Percentiles rank a stretch among this genome's conserved stretches.
Evolutionary conservation across 2,113 vertebrate species (phyloP).

Genomic region (Macaca mulatta): DNA sequence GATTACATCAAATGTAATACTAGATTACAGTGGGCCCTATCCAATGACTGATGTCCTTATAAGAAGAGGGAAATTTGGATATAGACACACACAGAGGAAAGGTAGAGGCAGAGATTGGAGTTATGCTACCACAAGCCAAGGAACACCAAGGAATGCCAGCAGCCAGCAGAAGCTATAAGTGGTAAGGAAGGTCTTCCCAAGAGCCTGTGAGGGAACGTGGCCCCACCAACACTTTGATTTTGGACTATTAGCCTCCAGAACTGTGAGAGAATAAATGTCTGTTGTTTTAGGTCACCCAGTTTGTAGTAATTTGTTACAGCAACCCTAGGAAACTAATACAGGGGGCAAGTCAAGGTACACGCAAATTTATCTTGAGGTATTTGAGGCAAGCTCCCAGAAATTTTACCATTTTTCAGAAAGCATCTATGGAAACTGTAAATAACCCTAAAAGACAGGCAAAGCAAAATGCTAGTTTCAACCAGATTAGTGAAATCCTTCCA

Average conservation of each 20-base stretch:
- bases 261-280: not conserved
- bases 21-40: not conserved
- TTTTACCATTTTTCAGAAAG: conserved; percentile 35
- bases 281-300: not conserved
- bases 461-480: conserved; percentile 17
- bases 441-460: conserved; percentile 14
- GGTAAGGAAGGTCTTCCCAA: not conserved
- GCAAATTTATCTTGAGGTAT: not conserved
- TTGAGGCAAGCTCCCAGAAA: conserved; percentile 2
- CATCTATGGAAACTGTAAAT: not conserved
- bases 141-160: not conserved
- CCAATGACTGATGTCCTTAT: not conserved
- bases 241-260: not conserved
- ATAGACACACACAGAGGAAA: conserved; percentile 5
- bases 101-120: not conserved
- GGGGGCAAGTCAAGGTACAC: not conserved
- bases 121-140: not conserved
- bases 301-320: not conserved
- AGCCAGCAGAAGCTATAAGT: not conserved
- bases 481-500: conserved; percentile 39
- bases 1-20: not conserved
- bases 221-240: not conserved
- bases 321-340: conserved; percentile 2
- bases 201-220: not conserved
- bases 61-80: not conserved